Evolutionary conservation across 1,140 invertebrate genomes (phyloP).

Genomic region (Cydia amplana): DNA sequence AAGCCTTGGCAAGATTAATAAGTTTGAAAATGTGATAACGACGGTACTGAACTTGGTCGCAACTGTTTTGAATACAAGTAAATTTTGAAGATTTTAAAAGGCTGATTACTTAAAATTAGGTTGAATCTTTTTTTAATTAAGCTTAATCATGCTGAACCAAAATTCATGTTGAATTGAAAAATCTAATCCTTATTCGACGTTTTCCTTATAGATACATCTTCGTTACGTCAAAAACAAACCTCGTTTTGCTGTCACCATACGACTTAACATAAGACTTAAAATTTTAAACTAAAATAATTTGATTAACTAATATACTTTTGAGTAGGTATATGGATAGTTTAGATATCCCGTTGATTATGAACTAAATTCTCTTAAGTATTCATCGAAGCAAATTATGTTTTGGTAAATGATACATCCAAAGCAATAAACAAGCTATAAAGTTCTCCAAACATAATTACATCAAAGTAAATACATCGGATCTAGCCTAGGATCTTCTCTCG

Average conservation of each 20-base stretch:
- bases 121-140: not conserved
- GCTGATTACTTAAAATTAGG: not conserved
- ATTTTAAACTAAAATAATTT: no score
- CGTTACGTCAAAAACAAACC: no score
- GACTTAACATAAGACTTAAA: no score
- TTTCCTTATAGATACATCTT: no score
- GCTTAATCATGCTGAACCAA: no score
- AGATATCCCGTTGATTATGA: no score
- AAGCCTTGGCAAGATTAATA: constrained; percentile 4
- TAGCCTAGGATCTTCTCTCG: not conserved
- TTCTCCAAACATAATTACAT: constrained; percentile 21
- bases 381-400: not conserved
- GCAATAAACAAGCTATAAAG: constrained; percentile 19
- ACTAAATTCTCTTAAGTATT: no score
- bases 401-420: not conserved
- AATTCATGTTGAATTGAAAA: no score
- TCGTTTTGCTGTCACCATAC: no score
- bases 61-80: not conserved
- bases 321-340: no score
- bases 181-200: no score
- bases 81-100: not conserved
- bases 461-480: constrained; percentile 22
- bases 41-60: not conserved
- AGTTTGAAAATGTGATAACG: constrained; percentile 29
- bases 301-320: no score